phyloP scores from a whole-genome alignment of 2,888 invertebrate genomes.

The Pelosia muscerda region DNA sequence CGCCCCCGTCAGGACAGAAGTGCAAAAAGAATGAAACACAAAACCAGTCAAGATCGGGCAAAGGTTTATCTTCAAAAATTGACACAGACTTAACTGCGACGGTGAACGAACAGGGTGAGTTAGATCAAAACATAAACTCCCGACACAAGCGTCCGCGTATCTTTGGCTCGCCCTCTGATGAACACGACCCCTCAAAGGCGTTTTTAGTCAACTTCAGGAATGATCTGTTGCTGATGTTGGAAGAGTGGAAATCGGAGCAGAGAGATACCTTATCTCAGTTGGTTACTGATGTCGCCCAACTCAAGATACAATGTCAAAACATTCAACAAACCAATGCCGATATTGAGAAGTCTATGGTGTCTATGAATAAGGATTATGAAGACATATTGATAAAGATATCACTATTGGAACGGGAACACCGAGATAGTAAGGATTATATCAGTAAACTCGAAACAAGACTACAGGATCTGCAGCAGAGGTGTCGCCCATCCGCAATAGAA shows the following conservation, averaged over 20 bases:
- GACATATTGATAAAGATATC: constrained; percentile 4
- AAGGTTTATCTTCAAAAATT: too few relatives aligned
- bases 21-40: too few relatives aligned
- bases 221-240: not conserved
- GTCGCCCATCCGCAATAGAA: too few relatives aligned
- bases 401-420: constrained; percentile 1
- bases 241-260: not conserved
- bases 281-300: too few relatives aligned
- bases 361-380: constrained; percentile 5
- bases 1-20: too few relatives aligned
- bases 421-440: not conserved
- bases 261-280: too few relatives aligned
- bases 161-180: not conserved
- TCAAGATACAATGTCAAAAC: too few relatives aligned
- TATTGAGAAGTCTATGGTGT: constrained; percentile 5
- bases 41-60: too few relatives aligned
- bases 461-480: too few relatives aligned
- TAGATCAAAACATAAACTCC: not conserved
- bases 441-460: not conserved
- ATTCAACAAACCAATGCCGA: not conserved
- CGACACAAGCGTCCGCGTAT: not conserved
- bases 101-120: not conserved
- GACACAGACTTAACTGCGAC: not conserved
- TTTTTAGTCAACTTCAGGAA: not conserved
- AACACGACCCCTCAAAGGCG: constrained; percentile 9